Conservation (phyloP, 2,797 vertebrate genomes). For the Thalassophryne amazonica region DNA sequence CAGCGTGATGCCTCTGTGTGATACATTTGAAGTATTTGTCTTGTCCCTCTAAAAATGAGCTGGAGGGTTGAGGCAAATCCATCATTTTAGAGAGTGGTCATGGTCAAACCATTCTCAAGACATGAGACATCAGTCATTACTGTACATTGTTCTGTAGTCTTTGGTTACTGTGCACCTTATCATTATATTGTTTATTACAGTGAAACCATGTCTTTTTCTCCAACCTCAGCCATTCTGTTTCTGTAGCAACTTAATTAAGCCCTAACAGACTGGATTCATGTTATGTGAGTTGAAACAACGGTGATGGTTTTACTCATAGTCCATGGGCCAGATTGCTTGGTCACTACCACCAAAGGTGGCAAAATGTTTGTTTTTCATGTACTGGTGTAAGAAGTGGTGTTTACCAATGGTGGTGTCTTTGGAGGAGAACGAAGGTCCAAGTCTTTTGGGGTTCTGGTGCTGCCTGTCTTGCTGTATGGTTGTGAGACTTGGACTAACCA, state of each 20-base stretch:
- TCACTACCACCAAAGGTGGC: no score
- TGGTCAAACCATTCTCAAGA: constrained; percentile 53
- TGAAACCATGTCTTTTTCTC: constrained; percentile 5
- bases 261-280: background rate
- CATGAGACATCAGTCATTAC: constrained; percentile 55
- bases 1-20: constrained; percentile 46
- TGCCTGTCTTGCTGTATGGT: no score
- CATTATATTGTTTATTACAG: background rate
- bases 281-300: background rate
- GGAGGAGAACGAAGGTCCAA: no score
- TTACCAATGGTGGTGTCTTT: no score
- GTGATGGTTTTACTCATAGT: background rate
- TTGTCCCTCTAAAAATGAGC: constrained; percentile 67
- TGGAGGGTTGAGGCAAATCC: constrained; percentile 57
- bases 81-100: constrained; percentile 63
- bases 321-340: no score
- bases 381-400: no score
- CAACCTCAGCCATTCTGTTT: background rate
- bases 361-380: no score
- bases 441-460: no score
- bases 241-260: background rate
- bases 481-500: no score
- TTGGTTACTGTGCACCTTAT: constrained; percentile 7
- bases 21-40: constrained; percentile 70
- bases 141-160: background rate